phyloP scores from a whole-genome alignment of 1,140 invertebrate species.

The Drosophila sechellia region DNA sequence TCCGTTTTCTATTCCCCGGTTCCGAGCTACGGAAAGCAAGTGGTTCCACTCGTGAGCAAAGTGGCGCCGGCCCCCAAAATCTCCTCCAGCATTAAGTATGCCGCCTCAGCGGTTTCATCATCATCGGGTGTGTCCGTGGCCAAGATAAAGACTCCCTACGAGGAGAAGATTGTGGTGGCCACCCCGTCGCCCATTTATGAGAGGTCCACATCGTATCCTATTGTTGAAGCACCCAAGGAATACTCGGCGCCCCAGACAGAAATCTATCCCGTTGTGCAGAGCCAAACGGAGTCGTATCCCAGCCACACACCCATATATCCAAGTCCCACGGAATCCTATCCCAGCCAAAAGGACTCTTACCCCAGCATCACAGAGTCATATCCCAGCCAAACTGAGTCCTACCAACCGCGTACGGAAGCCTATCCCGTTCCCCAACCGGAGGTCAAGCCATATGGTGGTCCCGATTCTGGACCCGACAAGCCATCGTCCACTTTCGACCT shows the following conservation, averaged over 20 bases:
- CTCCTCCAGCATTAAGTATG: slow-evolving; percentile 24
- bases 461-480: slow-evolving; percentile 43
- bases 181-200: slow-evolving; percentile 58
- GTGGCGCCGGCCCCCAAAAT: slow-evolving; percentile 11
- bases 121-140: slow-evolving; percentile 39
- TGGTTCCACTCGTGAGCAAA: slow-evolving; percentile 33
- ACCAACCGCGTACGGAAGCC: slow-evolving; percentile 25
- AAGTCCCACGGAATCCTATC: slow-evolving; percentile 13
- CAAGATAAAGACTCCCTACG: slow-evolving; percentile 65
- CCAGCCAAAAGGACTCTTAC: slow-evolving; percentile 10
- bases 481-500: slow-evolving; percentile 60
- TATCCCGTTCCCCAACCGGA: slow-evolving; percentile 46
- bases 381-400: slow-evolving; percentile 42
- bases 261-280: slow-evolving; percentile 34
- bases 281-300: slow-evolving; percentile 46
- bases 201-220: slow-evolving; percentile 60
- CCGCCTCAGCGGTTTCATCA: slow-evolving; percentile 35
- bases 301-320: slow-evolving; percentile 19
- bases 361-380: slow-evolving; percentile 16
- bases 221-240: slow-evolving; percentile 45
- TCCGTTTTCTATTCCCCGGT: slow-evolving; percentile 54
- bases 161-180: slow-evolving; percentile 58
- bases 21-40: slow-evolving; percentile 12
- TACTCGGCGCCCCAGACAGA: slow-evolving; percentile 50
- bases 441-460: slow-evolving; percentile 40